These are phyloP conservation scores for Chirona hameri DNA, from an alignment of 2,888 invertebrate species.

Conservation along the genomic window DNA sequence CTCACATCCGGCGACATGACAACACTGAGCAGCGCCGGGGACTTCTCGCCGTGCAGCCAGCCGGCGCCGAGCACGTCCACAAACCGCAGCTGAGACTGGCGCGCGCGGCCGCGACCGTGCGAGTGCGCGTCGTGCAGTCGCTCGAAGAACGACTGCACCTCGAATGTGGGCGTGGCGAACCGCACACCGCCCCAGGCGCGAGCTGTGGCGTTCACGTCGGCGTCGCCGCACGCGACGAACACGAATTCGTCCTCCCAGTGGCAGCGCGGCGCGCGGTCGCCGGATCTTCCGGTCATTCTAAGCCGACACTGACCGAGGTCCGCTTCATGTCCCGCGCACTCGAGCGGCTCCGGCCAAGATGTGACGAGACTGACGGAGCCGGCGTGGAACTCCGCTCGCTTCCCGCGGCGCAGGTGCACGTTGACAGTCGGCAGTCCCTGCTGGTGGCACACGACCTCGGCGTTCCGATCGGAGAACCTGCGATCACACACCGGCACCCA, in stretches of 20 bases:
- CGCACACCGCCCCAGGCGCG: conserved; percentile 94
- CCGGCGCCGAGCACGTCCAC: conserved; percentile 88
- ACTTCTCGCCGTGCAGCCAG: conserved; percentile 89
- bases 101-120: conserved; percentile 55
- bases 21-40: conserved; percentile 85
- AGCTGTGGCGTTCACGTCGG: conserved; percentile 54
- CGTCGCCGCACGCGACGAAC: conserved; percentile 82
- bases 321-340: conserved; percentile 52
- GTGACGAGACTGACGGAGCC: conserved; percentile 81
- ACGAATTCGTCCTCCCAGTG: conserved; percentile 84
- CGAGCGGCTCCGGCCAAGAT: conserved; percentile 92
- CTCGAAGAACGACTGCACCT: conserved; percentile 42
- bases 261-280: conserved; percentile 78
- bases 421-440: conserved; percentile 84
- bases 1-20: conserved; percentile 81
- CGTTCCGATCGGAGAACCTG: conserved; percentile 92
- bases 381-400: conserved; percentile 62
- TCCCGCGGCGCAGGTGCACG: conserved; percentile 79
- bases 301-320: conserved; percentile 53
- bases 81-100: conserved; percentile 36
- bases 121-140: conserved; percentile 76
- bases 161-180: conserved; percentile 49
- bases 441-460: conserved; percentile 92
- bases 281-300: conserved; percentile 82
- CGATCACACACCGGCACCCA: conserved; percentile 97